These are phyloP conservation scores for Holacanthella duospinosa DNA, from an alignment of 2,888 invertebrate genomes.

Conservation along the genomic window DNA sequence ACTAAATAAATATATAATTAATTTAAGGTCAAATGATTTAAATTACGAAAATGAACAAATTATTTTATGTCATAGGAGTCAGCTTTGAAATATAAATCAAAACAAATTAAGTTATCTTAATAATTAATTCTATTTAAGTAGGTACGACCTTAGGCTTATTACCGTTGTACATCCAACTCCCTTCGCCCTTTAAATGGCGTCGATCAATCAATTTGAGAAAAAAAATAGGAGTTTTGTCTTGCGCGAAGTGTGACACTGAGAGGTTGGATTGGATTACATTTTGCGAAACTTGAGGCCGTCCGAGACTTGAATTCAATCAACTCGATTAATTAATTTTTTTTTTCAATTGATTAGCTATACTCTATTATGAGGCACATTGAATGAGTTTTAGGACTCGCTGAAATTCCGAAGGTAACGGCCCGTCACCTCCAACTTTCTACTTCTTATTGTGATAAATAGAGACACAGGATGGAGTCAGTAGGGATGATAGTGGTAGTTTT, in stretches of 20 bases:
- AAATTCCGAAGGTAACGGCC: not conserved
- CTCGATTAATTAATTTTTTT: not conserved
- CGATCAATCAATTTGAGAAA: too few species aligned
- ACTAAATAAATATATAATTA: not conserved
- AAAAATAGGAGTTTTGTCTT: too few species aligned
- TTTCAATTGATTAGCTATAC: not conserved
- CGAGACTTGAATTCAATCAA: too few species aligned
- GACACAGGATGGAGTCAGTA: not conserved
- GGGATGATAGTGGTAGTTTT: not conserved
- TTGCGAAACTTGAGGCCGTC: not conserved
- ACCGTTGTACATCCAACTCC: too few species aligned
- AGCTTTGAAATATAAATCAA: not conserved
- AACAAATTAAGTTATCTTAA: not conserved
- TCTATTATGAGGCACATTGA: not conserved
- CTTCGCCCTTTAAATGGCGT: too few species aligned
- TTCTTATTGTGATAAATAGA: too few species aligned
- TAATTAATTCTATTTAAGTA: not conserved
- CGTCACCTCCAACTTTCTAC: conserved; percentile 6
- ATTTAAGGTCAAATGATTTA: not conserved
- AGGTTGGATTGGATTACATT: too few species aligned
- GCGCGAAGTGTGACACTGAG: too few species aligned
- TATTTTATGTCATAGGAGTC: not conserved
- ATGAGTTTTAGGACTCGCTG: not conserved
- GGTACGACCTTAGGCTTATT: not conserved
- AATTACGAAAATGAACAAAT: too few species aligned